Conservation (phyloP, 2,797 vertebrate genomes). For the Echeneis naucrates region DNA sequence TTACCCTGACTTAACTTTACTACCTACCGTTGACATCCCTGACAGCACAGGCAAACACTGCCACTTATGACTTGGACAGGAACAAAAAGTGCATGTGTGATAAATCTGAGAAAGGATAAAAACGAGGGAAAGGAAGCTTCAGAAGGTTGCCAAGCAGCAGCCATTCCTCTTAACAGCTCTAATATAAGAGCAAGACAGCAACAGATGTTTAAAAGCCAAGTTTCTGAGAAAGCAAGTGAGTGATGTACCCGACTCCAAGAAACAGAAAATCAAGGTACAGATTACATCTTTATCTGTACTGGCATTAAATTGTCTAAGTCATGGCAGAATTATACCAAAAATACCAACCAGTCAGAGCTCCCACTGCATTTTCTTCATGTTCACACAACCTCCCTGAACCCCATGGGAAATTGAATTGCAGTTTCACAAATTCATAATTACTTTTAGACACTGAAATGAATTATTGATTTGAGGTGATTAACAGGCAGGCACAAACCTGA, state of each 20-base stretch:
- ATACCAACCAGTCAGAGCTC: neutral
- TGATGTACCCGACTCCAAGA: constrained; percentile 11
- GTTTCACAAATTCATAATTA: constrained; percentile 47
- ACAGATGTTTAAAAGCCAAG: constrained; percentile 11
- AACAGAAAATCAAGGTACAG: constrained; percentile 3
- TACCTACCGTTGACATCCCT: constrained; percentile 12
- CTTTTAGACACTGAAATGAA: constrained; percentile 46
- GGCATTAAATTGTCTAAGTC: constrained; percentile 30
- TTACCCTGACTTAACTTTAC: too few relatives aligned
- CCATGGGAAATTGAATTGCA: constrained; percentile 44
- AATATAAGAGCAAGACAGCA: constrained; percentile 8
- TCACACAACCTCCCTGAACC: neutral
- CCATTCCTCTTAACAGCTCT: constrained; percentile 28
- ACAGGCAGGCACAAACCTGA: constrained; percentile 11
- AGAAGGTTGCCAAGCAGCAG: constrained; percentile 31
- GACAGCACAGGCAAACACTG: constrained; percentile 26
- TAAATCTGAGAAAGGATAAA: constrained; percentile 27
- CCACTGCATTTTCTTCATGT: neutral
- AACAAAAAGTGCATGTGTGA: constrained; percentile 23
- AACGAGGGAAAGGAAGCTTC: constrained; percentile 29
- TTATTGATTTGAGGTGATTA: constrained; percentile 53
- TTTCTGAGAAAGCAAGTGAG: neutral
- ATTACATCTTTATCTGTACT: constrained; percentile 18
- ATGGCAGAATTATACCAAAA: constrained; percentile 24
- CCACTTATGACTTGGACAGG: constrained; percentile 4